Base-by-base conservation (phyloP, 2,797 vertebrate species). In the Oceanodroma leucorhoa region DNA sequence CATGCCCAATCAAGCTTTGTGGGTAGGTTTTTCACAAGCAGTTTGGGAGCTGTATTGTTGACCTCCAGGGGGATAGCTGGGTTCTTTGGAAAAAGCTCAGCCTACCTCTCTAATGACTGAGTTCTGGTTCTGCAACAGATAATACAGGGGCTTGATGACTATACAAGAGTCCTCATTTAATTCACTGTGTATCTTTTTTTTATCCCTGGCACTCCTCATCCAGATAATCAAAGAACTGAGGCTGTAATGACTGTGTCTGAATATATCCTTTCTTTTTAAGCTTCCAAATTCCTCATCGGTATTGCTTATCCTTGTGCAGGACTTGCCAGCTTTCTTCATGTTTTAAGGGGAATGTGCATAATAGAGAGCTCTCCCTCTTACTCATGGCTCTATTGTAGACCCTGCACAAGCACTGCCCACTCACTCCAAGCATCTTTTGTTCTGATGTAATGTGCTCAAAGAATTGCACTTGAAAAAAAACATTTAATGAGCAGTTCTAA, bases 261-360 rank as follows among this genome's bases (percentile, higher is more conserved):
- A 89, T 67, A 90, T 73, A 80, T 77, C 30, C 46, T 95, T 94
- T 92, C 70, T 71, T 92, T 87, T 77, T 46, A 89, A 87, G 53
- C 34, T 90, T 84, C 64, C 29, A 85, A 38, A 87, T 87, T 94
- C 34, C 41, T 90, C 27, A 38, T 76, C 10, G 6, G 30, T 83
- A 67, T 71, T 73, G 72, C 46, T 89, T 85, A 58, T 55, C 17
- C 22, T 76, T 91, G 21, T 60, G 72, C 27, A 72, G 71, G 58
- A 69, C 50, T 75, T 85, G 61, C 43, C 53, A 89, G 48, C 10
- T 93, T 89, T 92, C 67, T 87, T 89, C 64, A 53, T 29, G 24
- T 64, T 89, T 67, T 55, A 66, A 67, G n/a, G 41, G 15, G 24
- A 92, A 87, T 41, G 22, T n/a, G 14, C 78, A 65, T 40, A 84